Percentiles rank a stretch among this genome's conserved stretches.
These are phyloP conservation scores for Drosophila maculinotata DNA, from an alignment of 2,888 invertebrate species.

Conservation along the genomic window DNA sequence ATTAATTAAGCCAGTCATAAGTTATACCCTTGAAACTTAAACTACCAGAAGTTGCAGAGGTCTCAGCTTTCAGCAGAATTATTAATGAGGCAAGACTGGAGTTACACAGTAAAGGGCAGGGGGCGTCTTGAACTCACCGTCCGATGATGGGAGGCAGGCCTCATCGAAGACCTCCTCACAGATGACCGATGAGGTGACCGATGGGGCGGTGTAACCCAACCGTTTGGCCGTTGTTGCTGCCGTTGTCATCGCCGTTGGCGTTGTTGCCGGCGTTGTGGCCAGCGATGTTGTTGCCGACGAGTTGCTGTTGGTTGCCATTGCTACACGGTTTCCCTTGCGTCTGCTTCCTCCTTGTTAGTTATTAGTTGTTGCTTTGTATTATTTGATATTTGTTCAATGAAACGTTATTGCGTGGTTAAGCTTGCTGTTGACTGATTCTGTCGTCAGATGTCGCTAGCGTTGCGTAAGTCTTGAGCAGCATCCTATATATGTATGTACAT, in stretches of 20 bases:
- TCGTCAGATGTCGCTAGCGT: conserved; percentile 54
- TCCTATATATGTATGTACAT: conserved; percentile 22
- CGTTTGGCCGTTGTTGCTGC: too few species aligned
- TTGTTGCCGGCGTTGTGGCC: conserved; percentile 62
- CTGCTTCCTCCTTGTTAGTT: not conserved
- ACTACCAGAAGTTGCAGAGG: too few species aligned
- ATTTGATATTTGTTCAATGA: not conserved
- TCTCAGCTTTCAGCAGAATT: too few species aligned
- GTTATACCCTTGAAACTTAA: too few species aligned
- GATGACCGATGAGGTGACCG: conserved; percentile 86
- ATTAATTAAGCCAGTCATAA: too few species aligned
- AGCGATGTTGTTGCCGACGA: conserved; percentile 62
- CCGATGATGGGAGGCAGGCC: conserved; percentile 92
- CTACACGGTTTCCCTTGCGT: too few species aligned
- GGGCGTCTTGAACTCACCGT: conserved; percentile 90
- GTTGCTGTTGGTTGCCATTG: conserved; percentile 50
- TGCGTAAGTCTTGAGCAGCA: conserved; percentile 50
- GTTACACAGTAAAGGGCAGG: too few species aligned
- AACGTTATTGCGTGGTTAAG: conserved; percentile 1
- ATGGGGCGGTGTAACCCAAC: conserved; percentile 75
- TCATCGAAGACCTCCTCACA: conserved; percentile 95
- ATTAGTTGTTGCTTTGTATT: not conserved
- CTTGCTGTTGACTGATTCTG: conserved; percentile 20
- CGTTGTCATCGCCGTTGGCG: conserved; percentile 55
- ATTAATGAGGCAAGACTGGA: too few species aligned